Evolutionary conservation across 1,140 invertebrate species (phyloP), one percentile per base, ranked within the genome.

Genomic region (Leptopilina clavipes): DNA sequence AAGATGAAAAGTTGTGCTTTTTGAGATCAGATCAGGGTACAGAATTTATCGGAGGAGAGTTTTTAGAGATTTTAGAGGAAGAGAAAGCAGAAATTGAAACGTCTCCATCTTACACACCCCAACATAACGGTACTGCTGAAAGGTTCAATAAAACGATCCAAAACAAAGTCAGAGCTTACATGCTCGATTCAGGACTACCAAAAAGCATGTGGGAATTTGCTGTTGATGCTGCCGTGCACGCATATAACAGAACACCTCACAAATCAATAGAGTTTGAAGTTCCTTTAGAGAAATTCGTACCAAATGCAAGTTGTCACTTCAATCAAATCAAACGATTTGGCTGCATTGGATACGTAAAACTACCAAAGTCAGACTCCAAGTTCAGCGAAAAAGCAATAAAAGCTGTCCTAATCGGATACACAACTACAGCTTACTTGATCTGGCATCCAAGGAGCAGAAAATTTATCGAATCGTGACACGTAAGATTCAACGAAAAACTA

Each of bases 121-220:
- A 75, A 70, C 73, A 25, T 17, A 75, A 75, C 45, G 74, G 74
- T 0, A 19, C 40, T 22, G 74, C 74, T 18, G 25, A 31, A 31
- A 31, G 25, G 6, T 31, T 31, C 6, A 31, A 31, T 6, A 31
- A 31, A 31, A 88, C 81, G 0, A 48, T 89, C 9, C 52, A 76
- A 18, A 70, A 82, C 31, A 75, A 70, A 48, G 83, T 85, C 6
- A 71, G 85, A 59, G 75, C 84, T 11, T 76, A 88, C 70, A 25
- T 90, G n/a, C 12, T 78, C 18, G 82, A 89, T 45, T 79, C 81
- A 31, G 72, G 81, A 5, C 59, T 90, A 25, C 72, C 59, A 22
- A 59, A 56, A 43, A 75, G 37, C 6, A 85, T 84, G 79, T 90
- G 88, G 88, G 82, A 88, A 88, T 70, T 31, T 3, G 25, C 25